Conservation (phyloP, 1,140 invertebrate genomes). For the Bathynomus jamesi region DNA sequence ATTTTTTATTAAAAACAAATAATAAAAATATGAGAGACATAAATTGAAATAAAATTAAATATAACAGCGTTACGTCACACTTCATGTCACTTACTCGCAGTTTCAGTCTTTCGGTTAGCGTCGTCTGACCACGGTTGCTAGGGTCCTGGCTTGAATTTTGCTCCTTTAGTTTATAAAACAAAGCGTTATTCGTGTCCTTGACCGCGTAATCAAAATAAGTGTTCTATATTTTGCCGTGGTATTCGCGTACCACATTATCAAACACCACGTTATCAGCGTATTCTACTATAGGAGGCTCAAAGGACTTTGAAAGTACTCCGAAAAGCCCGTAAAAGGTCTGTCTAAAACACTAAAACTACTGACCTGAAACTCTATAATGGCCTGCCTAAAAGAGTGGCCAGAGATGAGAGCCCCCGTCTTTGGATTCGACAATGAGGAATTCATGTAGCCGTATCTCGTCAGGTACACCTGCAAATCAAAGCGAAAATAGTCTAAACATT, state of each 20-base stretch:
- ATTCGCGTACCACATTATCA: too few relatives aligned
- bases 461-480: conserved; percentile 56
- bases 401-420: conserved; percentile 63
- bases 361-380: conserved; percentile 73
- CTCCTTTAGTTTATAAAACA: too few relatives aligned
- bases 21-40: too few relatives aligned
- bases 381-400: conserved; percentile 57
- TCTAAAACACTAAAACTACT: neutral
- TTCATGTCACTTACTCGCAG: too few relatives aligned
- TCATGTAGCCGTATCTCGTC: conserved; percentile 68
- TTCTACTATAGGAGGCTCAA: too few relatives aligned
- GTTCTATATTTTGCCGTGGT: neutral
- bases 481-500: neutral
- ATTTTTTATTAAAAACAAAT: too few relatives aligned
- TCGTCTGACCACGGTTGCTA: too few relatives aligned
- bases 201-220: neutral
- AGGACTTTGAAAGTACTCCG: neutral
- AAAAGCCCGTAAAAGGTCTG: neutral
- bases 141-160: too few relatives aligned
- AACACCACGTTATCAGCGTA: too few relatives aligned
- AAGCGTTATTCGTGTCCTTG: neutral
- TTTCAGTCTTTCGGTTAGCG: too few relatives aligned
- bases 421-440: conserved; percentile 59
- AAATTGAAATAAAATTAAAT: too few relatives aligned
- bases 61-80: too few relatives aligned